phyloP scores from a whole-genome alignment of 2,113 vertebrate genomes.

The Podarcis cretensis region DNA sequence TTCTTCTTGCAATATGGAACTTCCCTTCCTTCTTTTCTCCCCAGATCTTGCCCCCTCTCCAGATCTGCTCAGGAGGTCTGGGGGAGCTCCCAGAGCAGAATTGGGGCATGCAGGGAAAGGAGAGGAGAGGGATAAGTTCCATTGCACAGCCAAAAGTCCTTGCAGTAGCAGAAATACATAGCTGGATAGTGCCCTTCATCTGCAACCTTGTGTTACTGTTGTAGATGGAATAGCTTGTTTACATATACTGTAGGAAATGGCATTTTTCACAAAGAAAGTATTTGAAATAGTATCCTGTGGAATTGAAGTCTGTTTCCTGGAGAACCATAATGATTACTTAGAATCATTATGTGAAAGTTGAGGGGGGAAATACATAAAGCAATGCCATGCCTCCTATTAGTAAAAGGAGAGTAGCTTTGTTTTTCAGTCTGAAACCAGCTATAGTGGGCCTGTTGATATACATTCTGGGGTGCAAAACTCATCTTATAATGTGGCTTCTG shows the following conservation, averaged over 20 bases:
- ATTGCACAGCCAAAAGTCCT: no score
- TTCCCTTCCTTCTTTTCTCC: no score
- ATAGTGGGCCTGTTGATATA: not conserved
- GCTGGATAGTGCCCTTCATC: no score
- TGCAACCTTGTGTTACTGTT: not conserved
- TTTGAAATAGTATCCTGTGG: not conserved
- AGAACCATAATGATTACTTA: not conserved
- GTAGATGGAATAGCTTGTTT: not conserved
- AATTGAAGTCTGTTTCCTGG: not conserved
- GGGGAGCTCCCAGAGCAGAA: no score
- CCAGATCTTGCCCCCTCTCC: no score
- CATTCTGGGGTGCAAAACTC: not conserved
- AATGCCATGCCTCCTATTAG: not conserved
- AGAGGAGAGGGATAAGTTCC: no score
- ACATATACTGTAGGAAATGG: not conserved
- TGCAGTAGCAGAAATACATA: no score
- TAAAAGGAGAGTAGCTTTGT: not conserved
- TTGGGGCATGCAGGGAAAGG: no score
- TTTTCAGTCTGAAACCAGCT: not conserved
- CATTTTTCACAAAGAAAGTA: not conserved
- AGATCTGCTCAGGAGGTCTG: no score
- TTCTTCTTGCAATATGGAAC: no score
- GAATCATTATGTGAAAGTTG: not conserved
- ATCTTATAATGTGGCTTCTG: not conserved
- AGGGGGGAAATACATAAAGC: not conserved